Evolutionary conservation across 2,888 invertebrate species (phyloP), one percentile per base, ranked within the genome.

Genomic region (Julus scandinavius): DNA sequence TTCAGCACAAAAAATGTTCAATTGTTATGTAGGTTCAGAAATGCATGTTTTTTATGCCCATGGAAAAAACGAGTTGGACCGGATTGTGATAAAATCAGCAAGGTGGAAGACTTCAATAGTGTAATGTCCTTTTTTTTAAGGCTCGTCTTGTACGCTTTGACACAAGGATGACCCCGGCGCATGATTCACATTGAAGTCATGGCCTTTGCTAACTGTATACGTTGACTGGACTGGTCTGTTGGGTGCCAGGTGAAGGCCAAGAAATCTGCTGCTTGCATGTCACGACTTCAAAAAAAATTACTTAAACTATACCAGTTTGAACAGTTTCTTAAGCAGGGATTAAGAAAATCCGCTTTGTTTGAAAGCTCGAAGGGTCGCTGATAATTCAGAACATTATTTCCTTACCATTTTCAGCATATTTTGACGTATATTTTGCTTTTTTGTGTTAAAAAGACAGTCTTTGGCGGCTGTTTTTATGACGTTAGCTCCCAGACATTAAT

Each of bases 31-130:
- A 11, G 13, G 15, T 63, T 63, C 58, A 63, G 4, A 17, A 63
- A 15, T 63, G n/a, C 58, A 63, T n/a, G 58, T n/a, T 63, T 45
- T 45, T n/a, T 63, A n/a, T 63, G 58, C 58, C 20, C 58, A 63
- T n/a, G 45, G 58, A 63, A n/a, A n/a, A 63, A 63, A 63, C 58
- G 58, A 63, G 58, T 63, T 63, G n/a, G n/a, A 63, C 58, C n/a
- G 58, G 58, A 63, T n/a, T 63, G 58, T 63, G 58, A 63, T 63
- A 63, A 63, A 63, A n/a, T n/a, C n/a, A 5, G 58, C n/a, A 63
- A 63, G 58, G 58, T 63, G 58, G 58, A 63, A 17, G n/a, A 63
- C 58, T 63, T 63, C n/a, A 63, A n/a, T n/a, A 63, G 58, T n/a
- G n/a, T 63, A 63, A 63, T 63, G 58, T 63, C 58, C n/a, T 15